Conservation (phyloP, 2,113 vertebrate genomes). For the Pelecanoides urinatrix region DNA sequence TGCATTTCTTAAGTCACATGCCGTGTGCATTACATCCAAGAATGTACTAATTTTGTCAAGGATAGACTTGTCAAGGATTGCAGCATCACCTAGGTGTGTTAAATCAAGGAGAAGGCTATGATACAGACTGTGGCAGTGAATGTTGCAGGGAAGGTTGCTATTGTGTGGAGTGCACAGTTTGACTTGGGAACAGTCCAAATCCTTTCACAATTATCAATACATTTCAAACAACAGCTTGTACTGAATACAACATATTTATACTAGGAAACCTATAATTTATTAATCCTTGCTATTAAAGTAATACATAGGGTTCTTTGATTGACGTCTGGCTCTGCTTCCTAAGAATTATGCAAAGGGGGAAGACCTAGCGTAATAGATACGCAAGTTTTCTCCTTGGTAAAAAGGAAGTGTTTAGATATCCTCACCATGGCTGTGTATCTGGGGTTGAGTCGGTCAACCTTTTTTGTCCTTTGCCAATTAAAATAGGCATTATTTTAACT, state of each 20-base stretch:
- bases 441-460: not conserved
- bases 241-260: not conserved
- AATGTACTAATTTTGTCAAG: not conserved
- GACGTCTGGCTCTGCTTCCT: not conserved
- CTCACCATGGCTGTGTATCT: not conserved
- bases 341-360: not conserved
- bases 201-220: not conserved
- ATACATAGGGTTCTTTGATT: conserved; percentile 12
- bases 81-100: not conserved
- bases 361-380: not conserved
- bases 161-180: not conserved
- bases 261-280: conserved; percentile 43
- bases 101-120: not conserved
- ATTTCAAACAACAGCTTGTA: conserved; percentile 1
- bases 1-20: not conserved
- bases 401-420: not conserved
- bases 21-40: not conserved
- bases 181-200: conserved; percentile 2
- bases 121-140: not conserved
- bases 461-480: not conserved
- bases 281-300: conserved; percentile 48
- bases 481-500: not conserved
- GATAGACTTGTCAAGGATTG: not conserved
- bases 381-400: not conserved
- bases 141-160: not conserved